These are phyloP conservation scores for Spodoptera picta DNA, from an alignment of 2,888 invertebrate species.

Conservation along the genomic window DNA sequence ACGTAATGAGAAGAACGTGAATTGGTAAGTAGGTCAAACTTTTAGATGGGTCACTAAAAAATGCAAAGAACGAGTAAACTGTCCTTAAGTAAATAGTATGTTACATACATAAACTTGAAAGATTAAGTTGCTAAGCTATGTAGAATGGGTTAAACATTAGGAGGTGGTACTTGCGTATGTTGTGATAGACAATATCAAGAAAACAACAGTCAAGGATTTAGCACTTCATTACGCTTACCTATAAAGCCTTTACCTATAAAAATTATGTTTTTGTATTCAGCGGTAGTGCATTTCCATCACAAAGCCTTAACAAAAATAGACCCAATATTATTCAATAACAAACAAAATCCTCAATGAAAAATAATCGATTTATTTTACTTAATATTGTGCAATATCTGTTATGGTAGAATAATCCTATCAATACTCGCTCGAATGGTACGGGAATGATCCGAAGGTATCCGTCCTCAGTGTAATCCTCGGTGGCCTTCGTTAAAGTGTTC, in stretches of 20 bases:
- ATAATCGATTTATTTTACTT: background rate
- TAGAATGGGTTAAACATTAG: background rate
- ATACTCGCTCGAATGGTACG: slow-evolving; percentile 2
- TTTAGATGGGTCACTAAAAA: slow-evolving; percentile 26
- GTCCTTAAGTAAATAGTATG: background rate
- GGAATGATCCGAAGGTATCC: slow-evolving; percentile 11
- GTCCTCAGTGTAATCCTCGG: slow-evolving; percentile 22
- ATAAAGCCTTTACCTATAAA: too few species aligned
- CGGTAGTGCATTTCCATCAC: too few species aligned
- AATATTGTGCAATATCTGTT: background rate
- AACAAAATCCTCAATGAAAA: too few species aligned
- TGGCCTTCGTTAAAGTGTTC: slow-evolving; percentile 6
- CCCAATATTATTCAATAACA: too few species aligned
- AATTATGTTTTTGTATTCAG: too few species aligned
- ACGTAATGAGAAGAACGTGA: slow-evolving; percentile 41
- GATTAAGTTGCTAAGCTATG: background rate
- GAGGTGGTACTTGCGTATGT: too few species aligned
- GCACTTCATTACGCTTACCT: too few species aligned
- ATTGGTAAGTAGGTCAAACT: slow-evolving; percentile 55
- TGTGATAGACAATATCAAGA: too few species aligned
- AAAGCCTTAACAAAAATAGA: too few species aligned
- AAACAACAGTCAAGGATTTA: too few species aligned
- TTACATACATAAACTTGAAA: background rate
- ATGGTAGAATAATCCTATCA: slow-evolving; percentile 16
- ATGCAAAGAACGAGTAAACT: slow-evolving; percentile 20